phyloP scores from a whole-genome alignment of 1,140 invertebrate species.

The Cyclargus thomasi region DNA sequence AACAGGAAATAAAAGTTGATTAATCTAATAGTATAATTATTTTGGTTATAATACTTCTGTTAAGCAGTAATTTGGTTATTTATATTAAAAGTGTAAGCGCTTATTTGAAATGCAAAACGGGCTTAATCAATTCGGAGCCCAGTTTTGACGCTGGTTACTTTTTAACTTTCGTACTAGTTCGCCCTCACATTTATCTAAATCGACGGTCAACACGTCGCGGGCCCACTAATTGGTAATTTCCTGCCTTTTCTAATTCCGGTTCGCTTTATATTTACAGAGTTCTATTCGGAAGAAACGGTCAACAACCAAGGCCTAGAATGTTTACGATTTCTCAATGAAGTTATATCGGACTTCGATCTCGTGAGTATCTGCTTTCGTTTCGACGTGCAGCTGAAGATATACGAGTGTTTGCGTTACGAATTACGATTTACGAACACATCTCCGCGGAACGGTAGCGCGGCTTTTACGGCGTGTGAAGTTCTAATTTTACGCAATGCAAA shows the following conservation, averaged over 20 bases:
- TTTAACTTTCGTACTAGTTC: conserved; percentile 4
- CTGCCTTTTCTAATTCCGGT: conserved; percentile 31
- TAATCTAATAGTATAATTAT: no score
- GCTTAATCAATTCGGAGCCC: no score
- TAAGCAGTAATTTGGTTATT: no score
- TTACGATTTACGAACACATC: conserved; percentile 22
- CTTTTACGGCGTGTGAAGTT: conserved; percentile 14
- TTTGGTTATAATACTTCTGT: no score
- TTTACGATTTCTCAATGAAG: conserved; percentile 96
- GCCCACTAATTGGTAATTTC: conserved; percentile 4
- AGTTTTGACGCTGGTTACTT: not conserved
- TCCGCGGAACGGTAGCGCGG: conserved; percentile 8
- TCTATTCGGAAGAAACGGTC: conserved; percentile 95
- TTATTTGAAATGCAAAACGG: not conserved
- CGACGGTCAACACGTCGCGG: not conserved
- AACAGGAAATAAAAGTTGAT: no score
- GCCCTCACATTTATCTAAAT: conserved; percentile 11
- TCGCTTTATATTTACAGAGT: conserved; percentile 79
- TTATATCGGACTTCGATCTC: conserved; percentile 98
- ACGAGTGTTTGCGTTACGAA: conserved; percentile 21
- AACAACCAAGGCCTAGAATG: conserved; percentile 98
- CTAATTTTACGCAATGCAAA: conserved; percentile 13
- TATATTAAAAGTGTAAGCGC: not conserved
- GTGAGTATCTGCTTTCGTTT: conserved; percentile 77
- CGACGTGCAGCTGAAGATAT: conserved; percentile 19